These are phyloP conservation scores for Syritta pipiens DNA, from an alignment of 2,888 invertebrate genomes.

Conservation along the genomic window DNA sequence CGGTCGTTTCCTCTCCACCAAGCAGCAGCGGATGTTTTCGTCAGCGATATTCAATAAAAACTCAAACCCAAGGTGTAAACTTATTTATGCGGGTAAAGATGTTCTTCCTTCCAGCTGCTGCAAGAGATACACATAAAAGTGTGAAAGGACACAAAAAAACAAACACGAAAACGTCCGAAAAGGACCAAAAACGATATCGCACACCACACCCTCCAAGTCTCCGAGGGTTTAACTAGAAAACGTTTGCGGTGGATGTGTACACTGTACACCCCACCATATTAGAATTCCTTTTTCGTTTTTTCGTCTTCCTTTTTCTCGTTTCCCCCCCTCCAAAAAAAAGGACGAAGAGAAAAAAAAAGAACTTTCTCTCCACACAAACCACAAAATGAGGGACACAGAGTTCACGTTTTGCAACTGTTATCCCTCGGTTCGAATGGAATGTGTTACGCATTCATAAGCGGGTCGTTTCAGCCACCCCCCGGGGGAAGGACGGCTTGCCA, in stretches of 20 bases:
- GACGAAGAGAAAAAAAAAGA: not conserved
- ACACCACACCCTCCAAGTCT: conserved; percentile 16
- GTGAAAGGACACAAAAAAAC: conserved; percentile 29
- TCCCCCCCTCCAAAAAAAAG: too few species aligned
- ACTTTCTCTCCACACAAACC: conserved; percentile 5
- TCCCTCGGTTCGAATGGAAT: conserved; percentile 19
- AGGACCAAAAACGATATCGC: conserved; percentile 18
- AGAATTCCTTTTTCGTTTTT: not conserved
- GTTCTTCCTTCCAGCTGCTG: not conserved
- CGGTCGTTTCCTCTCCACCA: too few species aligned
- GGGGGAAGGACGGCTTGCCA: not conserved
- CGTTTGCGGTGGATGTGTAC: conserved; percentile 9
- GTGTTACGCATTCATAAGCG: conserved; percentile 44
- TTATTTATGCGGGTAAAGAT: conserved; percentile 32
- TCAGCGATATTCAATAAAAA: conserved; percentile 20
- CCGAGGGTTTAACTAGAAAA: conserved; percentile 15
- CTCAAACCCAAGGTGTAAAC: conserved; percentile 34
- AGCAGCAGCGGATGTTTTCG: not conserved
- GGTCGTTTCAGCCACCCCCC: not conserved
- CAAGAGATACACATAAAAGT: conserved; percentile 2
- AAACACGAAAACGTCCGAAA: conserved; percentile 3
- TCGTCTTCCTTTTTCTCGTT: not conserved
- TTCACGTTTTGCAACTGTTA: conserved; percentile 34
- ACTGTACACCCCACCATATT: too few species aligned
- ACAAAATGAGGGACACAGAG: conserved; percentile 17